These are phyloP conservation scores for Zaprionus lachaisei DNA, from an alignment of 1,140 invertebrate genomes.

Conservation along the genomic window DNA sequence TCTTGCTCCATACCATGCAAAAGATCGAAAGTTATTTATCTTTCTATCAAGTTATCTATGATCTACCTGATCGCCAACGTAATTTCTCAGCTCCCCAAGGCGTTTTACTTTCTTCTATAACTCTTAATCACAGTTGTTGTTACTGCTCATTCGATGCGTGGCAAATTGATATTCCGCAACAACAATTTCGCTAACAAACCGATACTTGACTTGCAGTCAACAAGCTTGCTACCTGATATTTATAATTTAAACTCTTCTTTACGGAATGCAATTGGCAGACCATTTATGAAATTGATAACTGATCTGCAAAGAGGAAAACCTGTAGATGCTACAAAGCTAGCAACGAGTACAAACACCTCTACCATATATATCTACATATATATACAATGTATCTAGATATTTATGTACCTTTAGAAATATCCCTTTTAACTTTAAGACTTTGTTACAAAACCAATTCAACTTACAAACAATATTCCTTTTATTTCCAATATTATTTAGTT, in stretches of 20 bases:
- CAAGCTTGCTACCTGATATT: not conserved
- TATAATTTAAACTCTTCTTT: not conserved
- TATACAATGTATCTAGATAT: too few species aligned
- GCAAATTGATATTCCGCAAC: slow-evolving; percentile 72
- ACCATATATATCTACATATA: too few species aligned
- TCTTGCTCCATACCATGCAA: not conserved
- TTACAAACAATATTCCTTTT: not conserved
- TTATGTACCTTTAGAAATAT: too few species aligned
- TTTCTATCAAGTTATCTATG: not conserved
- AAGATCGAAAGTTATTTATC: slow-evolving; percentile 70
- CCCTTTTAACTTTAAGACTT: too few species aligned
- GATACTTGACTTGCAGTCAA: not conserved
- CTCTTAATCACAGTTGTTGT: slow-evolving; percentile 43
- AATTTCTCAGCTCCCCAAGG: slow-evolving; percentile 54
- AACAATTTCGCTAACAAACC: slow-evolving; percentile 38
- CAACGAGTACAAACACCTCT: too few species aligned
- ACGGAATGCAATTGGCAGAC: not conserved
- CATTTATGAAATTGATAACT: not conserved
- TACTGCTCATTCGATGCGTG: slow-evolving; percentile 10
- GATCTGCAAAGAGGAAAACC: not conserved
- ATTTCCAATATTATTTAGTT: not conserved
- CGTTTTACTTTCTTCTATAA: slow-evolving; percentile 64
- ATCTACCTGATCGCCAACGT: slow-evolving; percentile 56
- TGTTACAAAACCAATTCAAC: not conserved
- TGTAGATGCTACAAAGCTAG: too few species aligned